Conservation (phyloP, 2,113 vertebrate species). For the Physeter macrocephalus region DNA sequence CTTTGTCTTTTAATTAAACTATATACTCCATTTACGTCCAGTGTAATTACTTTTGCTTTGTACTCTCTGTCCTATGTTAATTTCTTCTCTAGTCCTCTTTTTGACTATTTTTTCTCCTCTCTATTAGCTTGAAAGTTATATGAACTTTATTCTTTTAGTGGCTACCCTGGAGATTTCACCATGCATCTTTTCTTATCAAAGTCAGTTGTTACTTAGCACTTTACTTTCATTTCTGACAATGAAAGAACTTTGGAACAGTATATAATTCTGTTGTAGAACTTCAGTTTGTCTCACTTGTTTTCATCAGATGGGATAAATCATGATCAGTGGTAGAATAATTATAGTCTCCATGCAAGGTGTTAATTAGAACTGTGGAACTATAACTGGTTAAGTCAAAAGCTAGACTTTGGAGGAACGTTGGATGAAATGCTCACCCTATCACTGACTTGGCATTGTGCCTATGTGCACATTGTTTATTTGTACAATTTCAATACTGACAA, state of each 20-base stretch:
- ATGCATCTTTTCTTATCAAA: neutral
- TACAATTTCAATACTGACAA: neutral
- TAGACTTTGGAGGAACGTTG: neutral
- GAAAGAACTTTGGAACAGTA: neutral
- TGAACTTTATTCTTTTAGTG: neutral
- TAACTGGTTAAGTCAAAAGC: neutral
- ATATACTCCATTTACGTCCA: neutral
- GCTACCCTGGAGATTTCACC: neutral
- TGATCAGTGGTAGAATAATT: neutral
- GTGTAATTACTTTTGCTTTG: neutral
- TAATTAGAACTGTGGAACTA: neutral
- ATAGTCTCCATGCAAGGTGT: neutral
- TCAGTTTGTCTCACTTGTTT: neutral
- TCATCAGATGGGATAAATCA: neutral
- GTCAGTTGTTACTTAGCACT: neutral
- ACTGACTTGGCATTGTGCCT: neutral
- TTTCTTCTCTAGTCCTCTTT: neutral
- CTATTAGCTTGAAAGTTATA: neutral
- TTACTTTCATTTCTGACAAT: neutral
- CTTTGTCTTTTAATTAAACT: neutral
- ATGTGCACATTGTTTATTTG: fast-evolving
- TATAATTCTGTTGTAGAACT: neutral
- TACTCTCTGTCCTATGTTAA: neutral
- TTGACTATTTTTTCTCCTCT: neutral
- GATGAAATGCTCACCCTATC: neutral